phyloP scores from a whole-genome alignment of 2,113 vertebrate species.

The Pyrgilauda ruficollis region DNA sequence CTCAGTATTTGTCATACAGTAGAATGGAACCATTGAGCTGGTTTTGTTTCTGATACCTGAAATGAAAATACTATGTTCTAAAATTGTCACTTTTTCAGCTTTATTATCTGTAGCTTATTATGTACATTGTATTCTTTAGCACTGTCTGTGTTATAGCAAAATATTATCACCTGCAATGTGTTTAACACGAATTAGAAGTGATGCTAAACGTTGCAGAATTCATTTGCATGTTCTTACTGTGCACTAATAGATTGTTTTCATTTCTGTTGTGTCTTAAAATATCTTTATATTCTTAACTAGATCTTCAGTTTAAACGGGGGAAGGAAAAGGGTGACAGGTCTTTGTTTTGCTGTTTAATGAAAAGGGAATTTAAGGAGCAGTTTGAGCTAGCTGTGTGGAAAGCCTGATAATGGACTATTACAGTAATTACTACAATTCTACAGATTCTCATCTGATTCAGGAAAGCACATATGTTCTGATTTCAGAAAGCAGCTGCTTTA shows the following conservation, averaged over 20 bases:
- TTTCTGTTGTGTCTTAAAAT: conserved; percentile 65
- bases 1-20: conserved; percentile 92
- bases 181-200: conserved; percentile 78
- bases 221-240: conserved; percentile 49
- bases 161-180: conserved; percentile 82
- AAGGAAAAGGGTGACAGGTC: conserved; percentile 50
- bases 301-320: conserved; percentile 53
- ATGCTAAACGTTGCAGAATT: conserved; percentile 67
- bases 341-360: not conserved
- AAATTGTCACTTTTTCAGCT: conserved; percentile 82
- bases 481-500: not conserved
- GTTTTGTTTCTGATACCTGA: conserved; percentile 92
- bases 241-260: conserved; percentile 52
- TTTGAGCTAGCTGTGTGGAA: not conserved
- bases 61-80: conserved; percentile 78
- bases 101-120: conserved; percentile 82
- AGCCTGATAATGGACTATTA: not conserved
- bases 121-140: conserved; percentile 81
- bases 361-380: conserved; percentile 3
- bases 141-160: conserved; percentile 77
- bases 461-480: not conserved
- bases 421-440: not conserved
- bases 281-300: conserved; percentile 57
- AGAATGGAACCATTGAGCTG: conserved; percentile 88
- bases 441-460: not conserved